These are phyloP conservation scores for Notamacropus eugenii DNA, from an alignment of 2,797 vertebrate species.

Conservation along the genomic window DNA sequence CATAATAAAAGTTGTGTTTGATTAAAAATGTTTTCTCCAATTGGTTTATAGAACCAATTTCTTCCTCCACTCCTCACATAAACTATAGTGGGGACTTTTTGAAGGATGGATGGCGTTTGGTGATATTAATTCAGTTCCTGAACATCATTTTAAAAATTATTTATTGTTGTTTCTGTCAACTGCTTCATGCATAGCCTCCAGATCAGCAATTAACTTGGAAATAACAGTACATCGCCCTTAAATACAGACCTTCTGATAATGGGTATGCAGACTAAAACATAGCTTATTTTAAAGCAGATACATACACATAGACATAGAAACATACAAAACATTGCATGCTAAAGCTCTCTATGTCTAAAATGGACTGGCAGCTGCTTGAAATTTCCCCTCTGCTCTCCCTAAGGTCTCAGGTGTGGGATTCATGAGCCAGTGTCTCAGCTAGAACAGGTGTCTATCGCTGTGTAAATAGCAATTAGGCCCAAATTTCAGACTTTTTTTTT, in stretches of 20 bases:
- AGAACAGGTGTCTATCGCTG: slow-evolving; percentile 93
- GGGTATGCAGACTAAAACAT: slow-evolving; percentile 77
- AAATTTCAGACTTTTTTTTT: slow-evolving; percentile 92
- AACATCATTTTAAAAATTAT: slow-evolving; percentile 60
- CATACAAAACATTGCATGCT: slow-evolving; percentile 68
- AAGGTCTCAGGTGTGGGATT: slow-evolving; percentile 96
- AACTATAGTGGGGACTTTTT: slow-evolving; percentile 46
- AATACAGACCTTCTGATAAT: slow-evolving; percentile 73
- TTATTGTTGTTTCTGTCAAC: slow-evolving; percentile 63
- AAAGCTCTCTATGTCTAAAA: slow-evolving; percentile 88
- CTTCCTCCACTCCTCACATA: neutral
- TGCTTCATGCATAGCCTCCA: slow-evolving; percentile 81
- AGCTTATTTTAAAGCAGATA: slow-evolving; percentile 75
- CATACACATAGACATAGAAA: slow-evolving; percentile 77
- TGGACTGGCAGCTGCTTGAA: slow-evolving; percentile 91
- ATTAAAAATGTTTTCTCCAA: slow-evolving; percentile 42
- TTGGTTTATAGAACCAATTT: slow-evolving; percentile 31
- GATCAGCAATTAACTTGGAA: slow-evolving; percentile 81
- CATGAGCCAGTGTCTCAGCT: slow-evolving; percentile 90
- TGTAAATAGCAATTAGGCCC: slow-evolving; percentile 96
- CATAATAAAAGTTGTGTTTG: slow-evolving; percentile 60
- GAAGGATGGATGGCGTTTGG: slow-evolving; percentile 48
- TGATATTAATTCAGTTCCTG: slow-evolving; percentile 46
- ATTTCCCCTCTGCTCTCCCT: slow-evolving; percentile 90
- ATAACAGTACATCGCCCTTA: slow-evolving; percentile 80